Conservation (phyloP, 2,113 vertebrate genomes). For the Melanotaenia duboulayi region DNA sequence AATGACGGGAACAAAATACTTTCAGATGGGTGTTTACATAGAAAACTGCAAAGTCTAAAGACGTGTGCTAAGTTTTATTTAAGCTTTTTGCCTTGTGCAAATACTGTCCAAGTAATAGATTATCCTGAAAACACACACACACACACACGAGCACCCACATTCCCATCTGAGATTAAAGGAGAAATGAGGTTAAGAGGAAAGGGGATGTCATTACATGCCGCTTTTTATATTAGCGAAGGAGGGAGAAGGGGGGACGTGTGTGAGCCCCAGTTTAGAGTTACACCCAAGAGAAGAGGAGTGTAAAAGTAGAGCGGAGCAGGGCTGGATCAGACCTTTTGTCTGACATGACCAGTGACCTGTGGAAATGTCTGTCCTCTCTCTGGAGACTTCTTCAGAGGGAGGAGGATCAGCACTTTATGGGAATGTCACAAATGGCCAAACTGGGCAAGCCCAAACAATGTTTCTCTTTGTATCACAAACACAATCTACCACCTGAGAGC, state of each 20-base stretch:
- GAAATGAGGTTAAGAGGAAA: constrained; percentile 54
- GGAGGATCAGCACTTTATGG: constrained; percentile 52
- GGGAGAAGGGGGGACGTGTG: constrained; percentile 5
- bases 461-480: constrained; percentile 52
- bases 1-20: constrained; percentile 49
- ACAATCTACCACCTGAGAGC: constrained; percentile 52
- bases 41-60: constrained; percentile 40
- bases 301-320: constrained; percentile 33
- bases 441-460: constrained; percentile 53
- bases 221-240: constrained; percentile 37
- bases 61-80: constrained; percentile 43
- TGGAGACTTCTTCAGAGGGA: constrained; percentile 46
- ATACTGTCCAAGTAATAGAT: constrained; percentile 23
- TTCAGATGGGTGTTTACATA: constrained; percentile 69
- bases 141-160: constrained; percentile 20
- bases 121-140: constrained; percentile 22
- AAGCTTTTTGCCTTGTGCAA: constrained; percentile 32
- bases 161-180: constrained; percentile 28
- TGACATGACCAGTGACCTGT: constrained; percentile 73
- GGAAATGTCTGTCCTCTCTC: constrained; percentile 69
- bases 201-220: constrained; percentile 53
- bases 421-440: constrained; percentile 63
- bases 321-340: constrained; percentile 63
- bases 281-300: constrained; percentile 53
- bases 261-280: constrained; percentile 72